phyloP scores from a whole-genome alignment of 1,140 invertebrate species.

The Steinernema khuongi region DNA sequence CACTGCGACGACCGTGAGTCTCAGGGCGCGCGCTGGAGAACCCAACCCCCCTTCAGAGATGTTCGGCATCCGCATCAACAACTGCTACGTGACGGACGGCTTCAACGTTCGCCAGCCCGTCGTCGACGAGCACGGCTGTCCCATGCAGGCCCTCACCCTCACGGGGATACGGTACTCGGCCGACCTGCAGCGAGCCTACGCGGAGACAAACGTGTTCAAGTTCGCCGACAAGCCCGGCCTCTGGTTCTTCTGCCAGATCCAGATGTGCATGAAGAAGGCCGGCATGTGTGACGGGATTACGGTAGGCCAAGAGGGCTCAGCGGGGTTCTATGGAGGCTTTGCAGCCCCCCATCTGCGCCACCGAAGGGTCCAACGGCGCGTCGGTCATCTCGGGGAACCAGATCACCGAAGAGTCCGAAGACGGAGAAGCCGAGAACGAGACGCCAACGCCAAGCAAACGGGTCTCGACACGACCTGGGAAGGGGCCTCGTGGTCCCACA shows the following conservation, averaged over 20 bases:
- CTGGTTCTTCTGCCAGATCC: conserved; percentile 58
- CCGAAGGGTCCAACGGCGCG: conserved; percentile 23
- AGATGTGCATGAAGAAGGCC: conserved; percentile 58
- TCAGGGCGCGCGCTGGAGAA: neutral
- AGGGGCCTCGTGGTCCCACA: neutral
- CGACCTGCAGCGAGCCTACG: conserved; percentile 55
- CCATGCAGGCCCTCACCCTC: conserved; percentile 51
- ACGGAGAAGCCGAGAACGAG: conserved; percentile 33
- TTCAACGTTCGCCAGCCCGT: conserved; percentile 48
- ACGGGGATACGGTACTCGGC: conserved; percentile 56
- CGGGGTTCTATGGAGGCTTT: conserved; percentile 6
- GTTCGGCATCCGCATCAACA: conserved; percentile 55
- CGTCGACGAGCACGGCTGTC: conserved; percentile 48
- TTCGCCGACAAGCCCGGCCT: conserved; percentile 48
- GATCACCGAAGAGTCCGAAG: conserved; percentile 22
- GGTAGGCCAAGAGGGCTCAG: conserved; percentile 32
- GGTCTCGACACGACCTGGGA: conserved; percentile 7
- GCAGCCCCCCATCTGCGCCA: conserved; percentile 46
- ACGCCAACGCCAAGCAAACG: conserved; percentile 5
- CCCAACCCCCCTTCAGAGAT: conserved; percentile 44
- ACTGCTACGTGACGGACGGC: conserved; percentile 58
- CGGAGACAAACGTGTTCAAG: conserved; percentile 53
- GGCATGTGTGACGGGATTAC: conserved; percentile 56
- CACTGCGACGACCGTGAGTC: conserved; percentile 55
- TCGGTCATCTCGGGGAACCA: conserved; percentile 6